These are phyloP conservation scores for Hemithea aestivaria DNA, from an alignment of 2,888 invertebrate species.

Conservation along the genomic window DNA sequence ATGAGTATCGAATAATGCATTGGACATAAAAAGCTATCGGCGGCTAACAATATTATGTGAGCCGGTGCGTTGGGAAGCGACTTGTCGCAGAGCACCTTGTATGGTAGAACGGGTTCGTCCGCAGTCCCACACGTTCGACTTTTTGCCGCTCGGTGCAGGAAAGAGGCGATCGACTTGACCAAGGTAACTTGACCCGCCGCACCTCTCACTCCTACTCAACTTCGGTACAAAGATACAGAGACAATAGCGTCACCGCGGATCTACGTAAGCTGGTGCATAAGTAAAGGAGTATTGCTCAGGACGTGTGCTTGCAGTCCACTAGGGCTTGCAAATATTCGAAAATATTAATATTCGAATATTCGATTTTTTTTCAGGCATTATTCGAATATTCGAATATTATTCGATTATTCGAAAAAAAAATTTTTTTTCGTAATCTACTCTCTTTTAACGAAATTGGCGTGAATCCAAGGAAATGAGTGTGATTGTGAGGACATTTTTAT, in stretches of 20 bases:
- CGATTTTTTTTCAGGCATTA: no score
- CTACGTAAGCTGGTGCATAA: constrained; percentile 45
- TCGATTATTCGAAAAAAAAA: no score
- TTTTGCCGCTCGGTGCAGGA: constrained; percentile 69
- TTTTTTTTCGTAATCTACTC: no score
- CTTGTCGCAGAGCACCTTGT: constrained; percentile 69
- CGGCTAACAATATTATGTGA: constrained; percentile 77
- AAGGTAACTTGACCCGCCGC: constrained; percentile 42
- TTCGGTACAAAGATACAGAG: constrained; percentile 24
- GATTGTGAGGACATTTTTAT: no score
- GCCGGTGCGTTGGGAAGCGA: constrained; percentile 74
- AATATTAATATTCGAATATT: no score
- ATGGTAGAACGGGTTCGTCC: constrained; percentile 75
- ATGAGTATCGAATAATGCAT: constrained; percentile 79
- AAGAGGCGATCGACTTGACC: constrained; percentile 59
- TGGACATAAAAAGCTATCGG: constrained; percentile 77
- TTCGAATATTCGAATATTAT: no score
- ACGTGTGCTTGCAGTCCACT: constrained; percentile 62
- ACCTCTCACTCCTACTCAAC: constrained; percentile 34
- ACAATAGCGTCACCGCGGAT: constrained; percentile 44
- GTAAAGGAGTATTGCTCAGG: constrained; percentile 64
- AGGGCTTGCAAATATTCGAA: no score
- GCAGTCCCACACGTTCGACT: constrained; percentile 76
- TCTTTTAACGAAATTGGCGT: no score
- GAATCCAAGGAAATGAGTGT: no score